Evolutionary conservation across 2,113 vertebrate species (phyloP).

Genomic region (Thunnus maccoyii): DNA sequence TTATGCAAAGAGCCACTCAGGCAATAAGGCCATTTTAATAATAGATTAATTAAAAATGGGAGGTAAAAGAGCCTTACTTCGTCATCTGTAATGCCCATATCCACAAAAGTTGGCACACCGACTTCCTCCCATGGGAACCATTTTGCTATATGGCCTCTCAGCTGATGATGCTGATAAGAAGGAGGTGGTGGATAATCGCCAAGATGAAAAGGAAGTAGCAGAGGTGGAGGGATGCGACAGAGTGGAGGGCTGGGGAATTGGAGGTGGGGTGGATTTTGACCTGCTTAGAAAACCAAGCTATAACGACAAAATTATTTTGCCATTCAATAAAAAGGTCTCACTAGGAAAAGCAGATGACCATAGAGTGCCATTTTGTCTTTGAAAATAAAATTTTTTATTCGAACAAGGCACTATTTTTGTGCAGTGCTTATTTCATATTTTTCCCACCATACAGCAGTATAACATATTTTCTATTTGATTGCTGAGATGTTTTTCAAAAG

Average conservation of each 20-base stretch:
- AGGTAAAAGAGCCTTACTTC: not conserved
- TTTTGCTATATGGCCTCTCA: slow-evolving; percentile 43
- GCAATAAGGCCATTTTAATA: slow-evolving; percentile 6
- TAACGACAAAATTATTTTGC: slow-evolving; percentile 8
- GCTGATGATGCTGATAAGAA: slow-evolving; percentile 55
- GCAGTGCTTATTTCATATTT: slow-evolving; percentile 55
- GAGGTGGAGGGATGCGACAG: slow-evolving; percentile 23
- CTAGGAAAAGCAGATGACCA: slow-evolving; percentile 23
- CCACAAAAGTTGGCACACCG: slow-evolving; percentile 20
- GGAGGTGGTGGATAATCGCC: slow-evolving; percentile 42
- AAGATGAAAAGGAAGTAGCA: slow-evolving; percentile 20
- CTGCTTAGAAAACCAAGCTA: slow-evolving; percentile 19
- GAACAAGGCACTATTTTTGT: slow-evolving; percentile 32
- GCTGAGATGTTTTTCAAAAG: slow-evolving; percentile 72
- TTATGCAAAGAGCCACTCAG: slow-evolving; percentile 15
- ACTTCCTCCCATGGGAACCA: slow-evolving; percentile 27
- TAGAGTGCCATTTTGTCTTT: not conserved
- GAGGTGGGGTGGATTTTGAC: slow-evolving; percentile 28
- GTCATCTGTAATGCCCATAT: slow-evolving; percentile 9
- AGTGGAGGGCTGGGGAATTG: slow-evolving; percentile 2
- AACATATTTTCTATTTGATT: slow-evolving; percentile 76
- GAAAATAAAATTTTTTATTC: slow-evolving; percentile 40
- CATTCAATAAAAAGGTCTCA: slow-evolving; percentile 16
- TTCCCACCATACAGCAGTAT: slow-evolving; percentile 35
- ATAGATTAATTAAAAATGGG: not conserved